These are phyloP conservation scores for Archegozetes longisetosus DNA, from an alignment of 1,140 invertebrate species.

Conservation along the genomic window DNA sequence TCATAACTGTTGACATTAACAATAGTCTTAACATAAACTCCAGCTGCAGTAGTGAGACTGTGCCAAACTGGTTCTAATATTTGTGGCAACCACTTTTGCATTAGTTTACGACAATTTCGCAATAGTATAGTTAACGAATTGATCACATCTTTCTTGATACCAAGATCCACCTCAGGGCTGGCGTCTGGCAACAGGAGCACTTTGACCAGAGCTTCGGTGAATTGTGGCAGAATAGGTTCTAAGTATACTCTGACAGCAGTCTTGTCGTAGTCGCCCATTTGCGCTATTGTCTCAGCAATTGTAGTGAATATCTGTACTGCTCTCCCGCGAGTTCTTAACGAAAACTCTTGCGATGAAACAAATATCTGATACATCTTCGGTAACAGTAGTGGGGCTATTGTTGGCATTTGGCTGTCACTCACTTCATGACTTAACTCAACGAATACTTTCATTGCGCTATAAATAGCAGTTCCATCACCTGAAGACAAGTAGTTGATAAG, in stretches of 20 bases:
- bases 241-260: slow-evolving; percentile 20
- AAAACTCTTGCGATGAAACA: slow-evolving; percentile 40
- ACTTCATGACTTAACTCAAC: slow-evolving; percentile 51
- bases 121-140: slow-evolving; percentile 24
- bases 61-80: slow-evolving; percentile 53
- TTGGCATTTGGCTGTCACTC: slow-evolving; percentile 47
- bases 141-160: slow-evolving; percentile 52
- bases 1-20: slow-evolving; percentile 30
- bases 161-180: slow-evolving; percentile 34
- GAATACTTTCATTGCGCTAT: slow-evolving; percentile 59
- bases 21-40: slow-evolving; percentile 42
- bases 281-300: slow-evolving; percentile 38
- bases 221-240: slow-evolving; percentile 45
- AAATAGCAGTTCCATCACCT: slow-evolving; percentile 39
- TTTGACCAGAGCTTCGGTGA: slow-evolving; percentile 49
- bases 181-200: slow-evolving; percentile 41
- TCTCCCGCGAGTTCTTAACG: slow-evolving; percentile 41
- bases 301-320: slow-evolving; percentile 50
- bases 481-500: slow-evolving; percentile 42
- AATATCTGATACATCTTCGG: slow-evolving; percentile 60
- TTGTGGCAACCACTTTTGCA: slow-evolving; percentile 43
- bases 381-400: slow-evolving; percentile 53
- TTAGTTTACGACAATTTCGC: slow-evolving; percentile 37
- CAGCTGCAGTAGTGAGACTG: slow-evolving; percentile 48
- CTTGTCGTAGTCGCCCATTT: slow-evolving; percentile 40